Conservation (phyloP, 2,113 vertebrate genomes). For the Charadrius vociferus region DNA sequence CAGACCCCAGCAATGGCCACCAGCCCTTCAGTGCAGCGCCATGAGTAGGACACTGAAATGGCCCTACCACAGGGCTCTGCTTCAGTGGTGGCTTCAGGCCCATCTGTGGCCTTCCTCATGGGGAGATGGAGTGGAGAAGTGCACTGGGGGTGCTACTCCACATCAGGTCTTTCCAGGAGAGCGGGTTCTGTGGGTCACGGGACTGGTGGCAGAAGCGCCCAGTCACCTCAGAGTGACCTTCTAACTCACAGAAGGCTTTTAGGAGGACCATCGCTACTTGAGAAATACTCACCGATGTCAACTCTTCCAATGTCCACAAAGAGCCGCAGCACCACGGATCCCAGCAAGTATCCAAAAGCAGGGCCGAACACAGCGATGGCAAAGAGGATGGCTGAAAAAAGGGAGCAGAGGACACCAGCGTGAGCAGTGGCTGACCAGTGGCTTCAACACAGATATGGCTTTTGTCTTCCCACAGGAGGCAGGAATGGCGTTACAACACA, state of each 20-base stretch:
- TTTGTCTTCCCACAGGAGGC: neutral
- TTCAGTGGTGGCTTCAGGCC: neutral
- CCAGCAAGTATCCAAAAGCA: slow-evolving; percentile 89
- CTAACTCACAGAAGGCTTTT: neutral
- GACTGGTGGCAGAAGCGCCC: no score
- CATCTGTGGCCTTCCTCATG: neutral
- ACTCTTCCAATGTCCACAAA: slow-evolving; percentile 89
- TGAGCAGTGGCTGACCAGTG: neutral
- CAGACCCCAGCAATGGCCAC: neutral
- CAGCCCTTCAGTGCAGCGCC: neutral
- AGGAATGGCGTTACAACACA: neutral
- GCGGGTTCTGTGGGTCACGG: neutral
- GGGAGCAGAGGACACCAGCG: neutral
- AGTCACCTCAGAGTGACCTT: neutral
- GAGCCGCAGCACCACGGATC: slow-evolving; percentile 85
- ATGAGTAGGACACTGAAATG: neutral
- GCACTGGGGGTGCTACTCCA: neutral
- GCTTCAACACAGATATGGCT: neutral
- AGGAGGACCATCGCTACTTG: neutral
- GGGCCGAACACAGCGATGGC: slow-evolving; percentile 92
- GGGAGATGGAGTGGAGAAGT: neutral
- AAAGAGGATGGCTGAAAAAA: slow-evolving; percentile 90
- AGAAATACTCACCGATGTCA: slow-evolving; percentile 74
- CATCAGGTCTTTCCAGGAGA: neutral
- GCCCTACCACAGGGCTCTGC: neutral